Base-by-base conservation (phyloP, 1,140 invertebrate species). In the Lordiphosa mommai region DNA sequence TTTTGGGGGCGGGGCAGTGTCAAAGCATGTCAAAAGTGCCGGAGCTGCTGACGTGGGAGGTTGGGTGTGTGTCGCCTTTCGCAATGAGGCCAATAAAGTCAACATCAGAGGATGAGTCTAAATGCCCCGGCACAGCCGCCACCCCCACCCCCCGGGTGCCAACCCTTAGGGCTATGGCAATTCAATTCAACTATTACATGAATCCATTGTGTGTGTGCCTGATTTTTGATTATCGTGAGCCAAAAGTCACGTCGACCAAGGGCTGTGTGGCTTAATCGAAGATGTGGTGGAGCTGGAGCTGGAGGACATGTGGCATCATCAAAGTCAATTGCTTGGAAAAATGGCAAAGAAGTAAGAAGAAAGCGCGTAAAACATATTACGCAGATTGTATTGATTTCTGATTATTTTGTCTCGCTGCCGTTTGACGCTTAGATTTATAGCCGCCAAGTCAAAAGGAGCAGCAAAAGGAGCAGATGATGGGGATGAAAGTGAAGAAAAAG, bases 251-350 rank as follows among this genome's bases (percentile, higher is more conserved):
- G 76, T 82, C 20, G 20, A 1, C 20, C 72, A 65, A 38, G 55
- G 74, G 50, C 60, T 66, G 56, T 66, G 56, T 36, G 73, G 51
- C 64, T 68, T 72, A 79, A 77, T 77, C 74, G 64, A 71, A 57
- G 50, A 56, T 33, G 52, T 12, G 29, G 40, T 48, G 30, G 47
- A 46, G 23, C 48, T 30, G 50, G n/a, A 12, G 40, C 27, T n/a
- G 9, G 6, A 33, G 44, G 47, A 61, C 27, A 44, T 52, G 51
- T 40, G 80, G 63, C 80, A 76, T 87, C 84, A 84, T 87, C 84
- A 87, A 85, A 87, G 72, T 87, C 77, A 87, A 87, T 87, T 87
- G 84, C 76, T 68, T 64, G 84, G 84, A 87, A 87, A 87, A 87
- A 79, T 86, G 79, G 73, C 79, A 50, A 65, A 36, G 60, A 44